These are phyloP conservation scores for Nezara viridula DNA, from an alignment of 2,888 invertebrate species.

Conservation along the genomic window DNA sequence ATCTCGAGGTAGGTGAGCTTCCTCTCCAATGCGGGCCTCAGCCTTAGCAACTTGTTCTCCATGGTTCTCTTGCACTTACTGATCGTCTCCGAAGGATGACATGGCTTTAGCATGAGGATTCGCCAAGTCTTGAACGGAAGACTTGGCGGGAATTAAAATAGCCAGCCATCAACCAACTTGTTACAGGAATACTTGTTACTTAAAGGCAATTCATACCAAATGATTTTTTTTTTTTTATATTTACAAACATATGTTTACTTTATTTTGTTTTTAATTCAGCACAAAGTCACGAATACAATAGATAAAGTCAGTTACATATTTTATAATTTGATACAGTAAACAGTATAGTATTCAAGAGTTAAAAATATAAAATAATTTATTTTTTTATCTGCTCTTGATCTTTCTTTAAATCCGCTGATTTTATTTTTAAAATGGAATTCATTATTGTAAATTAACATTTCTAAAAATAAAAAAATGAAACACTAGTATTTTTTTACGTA, in stretches of 20 bases:
- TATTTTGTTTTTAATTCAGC: not conserved
- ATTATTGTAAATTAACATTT: too few relatives aligned
- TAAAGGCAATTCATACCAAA: not conserved
- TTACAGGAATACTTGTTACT: not conserved
- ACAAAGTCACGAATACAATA: not conserved
- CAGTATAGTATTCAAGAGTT: too few relatives aligned
- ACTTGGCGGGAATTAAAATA: not conserved
- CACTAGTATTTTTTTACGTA: too few relatives aligned
- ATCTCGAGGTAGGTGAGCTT: constrained; percentile 14
- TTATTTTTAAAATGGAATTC: too few relatives aligned
- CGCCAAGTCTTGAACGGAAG: not conserved
- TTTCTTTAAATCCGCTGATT: too few relatives aligned
- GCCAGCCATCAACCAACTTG: constrained; percentile 3
- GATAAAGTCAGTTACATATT: too few relatives aligned
- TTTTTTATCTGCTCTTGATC: too few relatives aligned
- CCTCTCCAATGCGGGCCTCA: constrained; percentile 14
- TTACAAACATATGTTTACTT: not conserved
- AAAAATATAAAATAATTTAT: too few relatives aligned
- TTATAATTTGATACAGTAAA: too few relatives aligned
- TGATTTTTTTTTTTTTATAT: not conserved
- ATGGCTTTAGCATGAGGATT: not conserved
- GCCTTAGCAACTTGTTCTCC: not conserved
- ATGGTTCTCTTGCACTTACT: not conserved
- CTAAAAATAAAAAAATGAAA: too few relatives aligned
- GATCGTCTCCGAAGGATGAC: not conserved